Evolutionary conservation across 2,888 invertebrate species (phyloP).

Genomic region (Leptothorax acervorum): DNA sequence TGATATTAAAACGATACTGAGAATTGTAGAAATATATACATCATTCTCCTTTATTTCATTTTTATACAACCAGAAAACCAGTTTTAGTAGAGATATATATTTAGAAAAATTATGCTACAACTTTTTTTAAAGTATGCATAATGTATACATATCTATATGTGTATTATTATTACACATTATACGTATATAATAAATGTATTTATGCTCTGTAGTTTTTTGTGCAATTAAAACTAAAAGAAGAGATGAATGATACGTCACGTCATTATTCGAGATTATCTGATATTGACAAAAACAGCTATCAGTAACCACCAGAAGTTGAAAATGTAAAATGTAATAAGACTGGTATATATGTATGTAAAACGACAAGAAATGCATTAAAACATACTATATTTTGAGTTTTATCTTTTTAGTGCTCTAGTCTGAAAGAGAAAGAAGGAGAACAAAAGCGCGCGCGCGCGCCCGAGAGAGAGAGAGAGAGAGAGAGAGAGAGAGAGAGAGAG

Average conservation of each 20-base stretch:
- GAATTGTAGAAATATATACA: background rate
- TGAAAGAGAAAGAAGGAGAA: background rate
- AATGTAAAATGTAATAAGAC: background rate
- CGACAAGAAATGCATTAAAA: background rate
- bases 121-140: background rate
- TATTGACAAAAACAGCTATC: background rate
- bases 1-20: background rate
- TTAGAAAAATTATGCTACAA: background rate
- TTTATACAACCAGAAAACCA: background rate
- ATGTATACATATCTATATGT: too few relatives aligned
- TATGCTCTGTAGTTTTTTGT: background rate
- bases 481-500: background rate
- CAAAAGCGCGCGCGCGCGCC: too few relatives aligned
- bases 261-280: background rate
- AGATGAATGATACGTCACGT: background rate
- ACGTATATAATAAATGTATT: background rate
- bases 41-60: background rate
- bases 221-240: background rate
- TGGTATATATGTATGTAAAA: background rate
- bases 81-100: constrained; percentile 1
- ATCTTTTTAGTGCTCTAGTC: background rate
- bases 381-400: background rate
- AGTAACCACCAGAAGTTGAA: too few relatives aligned
- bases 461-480: too few relatives aligned
- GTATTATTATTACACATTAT: background rate